These are phyloP conservation scores for Alectura lathami DNA, from an alignment of 2,113 vertebrate species.

Conservation along the genomic window DNA sequence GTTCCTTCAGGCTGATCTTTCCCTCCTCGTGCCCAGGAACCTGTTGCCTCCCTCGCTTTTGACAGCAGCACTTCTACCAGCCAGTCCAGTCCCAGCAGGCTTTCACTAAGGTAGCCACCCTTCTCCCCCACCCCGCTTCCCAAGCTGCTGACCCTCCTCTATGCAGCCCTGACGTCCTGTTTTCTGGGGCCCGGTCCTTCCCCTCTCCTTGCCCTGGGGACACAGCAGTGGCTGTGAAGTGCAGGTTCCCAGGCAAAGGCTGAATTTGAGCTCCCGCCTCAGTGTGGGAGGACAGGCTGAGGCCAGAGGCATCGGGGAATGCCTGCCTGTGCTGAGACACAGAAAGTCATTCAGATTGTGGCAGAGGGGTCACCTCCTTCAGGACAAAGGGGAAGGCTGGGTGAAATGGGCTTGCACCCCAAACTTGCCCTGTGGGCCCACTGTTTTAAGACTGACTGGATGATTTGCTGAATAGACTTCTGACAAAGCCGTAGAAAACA, in stretches of 20 bases:
- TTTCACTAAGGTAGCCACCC: neutral
- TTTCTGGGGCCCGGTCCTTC: neutral
- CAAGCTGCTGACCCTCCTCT: neutral
- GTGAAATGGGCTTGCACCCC: neutral
- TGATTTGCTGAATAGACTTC: conserved; percentile 41
- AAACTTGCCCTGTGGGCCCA: neutral
- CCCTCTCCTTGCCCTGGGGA: neutral
- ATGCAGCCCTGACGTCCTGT: neutral
- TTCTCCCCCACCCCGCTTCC: neutral
- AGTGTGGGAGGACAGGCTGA: neutral
- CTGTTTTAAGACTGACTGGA: conserved; percentile 1
- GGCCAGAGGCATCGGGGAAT: neutral
- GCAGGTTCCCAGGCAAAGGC: neutral
- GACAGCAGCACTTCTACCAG: neutral
- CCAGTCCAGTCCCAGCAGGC: neutral
- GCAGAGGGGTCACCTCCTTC: neutral
- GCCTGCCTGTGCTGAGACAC: neutral
- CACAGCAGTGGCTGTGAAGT: neutral
- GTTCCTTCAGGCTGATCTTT: neutral
- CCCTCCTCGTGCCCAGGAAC: neutral
- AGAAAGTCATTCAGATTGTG: neutral
- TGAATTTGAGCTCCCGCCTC: neutral
- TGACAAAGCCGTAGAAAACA: conserved; percentile 50
- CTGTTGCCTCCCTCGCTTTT: neutral
- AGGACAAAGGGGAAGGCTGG: conserved; percentile 2